Base-by-base conservation (phyloP, 2,888 invertebrate genomes). In the Melanargia galathea region DNA sequence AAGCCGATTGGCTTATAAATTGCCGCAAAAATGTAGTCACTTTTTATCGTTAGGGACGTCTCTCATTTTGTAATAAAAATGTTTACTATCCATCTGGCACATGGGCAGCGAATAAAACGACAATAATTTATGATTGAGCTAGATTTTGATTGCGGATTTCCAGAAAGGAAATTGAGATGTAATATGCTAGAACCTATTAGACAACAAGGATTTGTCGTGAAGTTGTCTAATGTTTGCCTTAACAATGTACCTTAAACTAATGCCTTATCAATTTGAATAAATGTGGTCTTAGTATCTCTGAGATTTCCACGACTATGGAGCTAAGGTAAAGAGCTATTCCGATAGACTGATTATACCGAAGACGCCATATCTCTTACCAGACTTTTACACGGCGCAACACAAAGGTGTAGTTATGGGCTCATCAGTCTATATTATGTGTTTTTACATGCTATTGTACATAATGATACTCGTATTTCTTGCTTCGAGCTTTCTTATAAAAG, bases 71-170 rank as follows among this genome's bases (percentile, higher is more conserved):
- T 66, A 70, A 71, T 70, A 63, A 63, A 63, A 59, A 54, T 59
- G 59, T 54, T 59, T 63, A 63, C 40, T 58, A 54, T 58, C 66
- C 71, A 70, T 73, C 71, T 71, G 71, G 51, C 67, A 65, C 60
- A 54, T 64, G 54, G 66, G 62, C 66, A 65, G 60, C 57, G 55
- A 60, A 64, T 63, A 63, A 63, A 66, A 60, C 58, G n/a, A 43
- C 20, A 56, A 40, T 54, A 54, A 60, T 45, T 54, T 52, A 52
- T 43, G 26, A 52, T 46, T 46, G 8, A 45, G 35, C 35, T 61
- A 38, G 45, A 2, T 61, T 61, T 61, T 60, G 46, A 58, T 35
- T 35, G 7, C n/a, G 22, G 20, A 45, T 30, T 43, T 16, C 10
- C 43, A 45, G 26, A 56, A 49, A 16, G 2, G n/a, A 16, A 52